phyloP scores from a whole-genome alignment of 2,797 vertebrate species.

The Pelodytes ibericus region DNA sequence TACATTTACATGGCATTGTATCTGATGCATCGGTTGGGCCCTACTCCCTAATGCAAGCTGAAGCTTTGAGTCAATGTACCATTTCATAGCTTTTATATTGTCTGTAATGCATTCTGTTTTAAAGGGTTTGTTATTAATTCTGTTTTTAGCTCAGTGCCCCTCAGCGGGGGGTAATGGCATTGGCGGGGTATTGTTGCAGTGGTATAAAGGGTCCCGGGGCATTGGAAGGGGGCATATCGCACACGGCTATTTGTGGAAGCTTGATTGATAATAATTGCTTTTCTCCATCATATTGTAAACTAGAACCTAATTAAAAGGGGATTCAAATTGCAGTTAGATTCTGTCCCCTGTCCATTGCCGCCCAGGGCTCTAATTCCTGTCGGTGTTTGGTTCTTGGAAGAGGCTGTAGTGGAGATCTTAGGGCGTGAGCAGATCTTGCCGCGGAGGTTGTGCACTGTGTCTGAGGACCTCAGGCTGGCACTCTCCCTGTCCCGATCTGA shows the following conservation, averaged over 20 bases:
- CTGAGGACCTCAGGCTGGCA: conserved; percentile 87
- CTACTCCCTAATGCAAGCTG: not conserved
- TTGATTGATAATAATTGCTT: not conserved
- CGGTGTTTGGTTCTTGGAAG: conserved; percentile 69
- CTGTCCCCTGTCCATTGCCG: conserved; percentile 34
- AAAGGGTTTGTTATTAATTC: too few species aligned
- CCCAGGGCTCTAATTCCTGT: conserved; percentile 39
- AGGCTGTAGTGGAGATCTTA: conserved; percentile 79
- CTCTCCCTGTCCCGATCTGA: conserved; percentile 86
- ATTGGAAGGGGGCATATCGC: too few species aligned
- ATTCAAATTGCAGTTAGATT: conserved; percentile 36
- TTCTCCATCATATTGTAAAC: not conserved
- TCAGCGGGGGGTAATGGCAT: too few species aligned
- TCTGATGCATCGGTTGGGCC: not conserved
- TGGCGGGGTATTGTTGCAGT: too few species aligned
- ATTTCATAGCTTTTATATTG: not conserved
- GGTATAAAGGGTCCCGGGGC: too few species aligned
- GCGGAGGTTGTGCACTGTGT: conserved; percentile 72
- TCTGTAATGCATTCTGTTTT: not conserved
- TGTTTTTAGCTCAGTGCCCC: not conserved
- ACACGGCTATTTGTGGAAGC: not conserved
- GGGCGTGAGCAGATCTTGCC: conserved; percentile 74
- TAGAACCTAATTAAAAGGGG: conserved; percentile 29
- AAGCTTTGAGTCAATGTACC: too few species aligned
- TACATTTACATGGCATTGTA: not conserved